Evolutionary conservation across 2,113 vertebrate genomes (phyloP).

Genomic region (Lepidiolamprologus cunningtoni): DNA sequence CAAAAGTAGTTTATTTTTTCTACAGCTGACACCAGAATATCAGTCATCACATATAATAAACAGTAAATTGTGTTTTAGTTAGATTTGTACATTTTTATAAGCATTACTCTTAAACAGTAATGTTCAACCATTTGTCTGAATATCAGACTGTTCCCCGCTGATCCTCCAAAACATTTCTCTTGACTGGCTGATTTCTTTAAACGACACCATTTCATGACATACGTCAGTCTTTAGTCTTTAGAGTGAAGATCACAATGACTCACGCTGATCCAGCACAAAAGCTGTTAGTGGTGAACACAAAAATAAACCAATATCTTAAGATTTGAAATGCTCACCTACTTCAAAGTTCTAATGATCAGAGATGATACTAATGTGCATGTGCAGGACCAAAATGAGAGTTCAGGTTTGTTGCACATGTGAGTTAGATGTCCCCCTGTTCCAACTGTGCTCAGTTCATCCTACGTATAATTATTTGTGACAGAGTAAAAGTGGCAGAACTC

Average conservation of each 20-base stretch:
- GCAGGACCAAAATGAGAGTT: background rate
- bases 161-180: background rate
- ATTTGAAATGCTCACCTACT: background rate
- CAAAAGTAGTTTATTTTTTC: background rate
- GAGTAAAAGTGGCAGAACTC: background rate
- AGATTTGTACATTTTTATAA: background rate
- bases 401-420: background rate
- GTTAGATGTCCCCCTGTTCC: background rate
- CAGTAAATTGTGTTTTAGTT: background rate
- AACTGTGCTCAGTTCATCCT: background rate
- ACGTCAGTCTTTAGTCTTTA: background rate
- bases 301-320: background rate
- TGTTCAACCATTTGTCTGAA: background rate
- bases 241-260: fast-evolving
- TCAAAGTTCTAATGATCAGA: background rate
- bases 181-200: background rate
- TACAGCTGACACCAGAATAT: background rate
- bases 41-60: fast-evolving
- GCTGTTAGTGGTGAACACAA: fast-evolving
- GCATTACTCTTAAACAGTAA: background rate
- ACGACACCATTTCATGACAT: background rate
- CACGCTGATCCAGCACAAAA: background rate
- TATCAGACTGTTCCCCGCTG: background rate
- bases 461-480: background rate
- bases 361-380: background rate